Evolutionary conservation across 2,888 invertebrate genomes (phyloP).

Genomic region (Norana najaformis): DNA sequence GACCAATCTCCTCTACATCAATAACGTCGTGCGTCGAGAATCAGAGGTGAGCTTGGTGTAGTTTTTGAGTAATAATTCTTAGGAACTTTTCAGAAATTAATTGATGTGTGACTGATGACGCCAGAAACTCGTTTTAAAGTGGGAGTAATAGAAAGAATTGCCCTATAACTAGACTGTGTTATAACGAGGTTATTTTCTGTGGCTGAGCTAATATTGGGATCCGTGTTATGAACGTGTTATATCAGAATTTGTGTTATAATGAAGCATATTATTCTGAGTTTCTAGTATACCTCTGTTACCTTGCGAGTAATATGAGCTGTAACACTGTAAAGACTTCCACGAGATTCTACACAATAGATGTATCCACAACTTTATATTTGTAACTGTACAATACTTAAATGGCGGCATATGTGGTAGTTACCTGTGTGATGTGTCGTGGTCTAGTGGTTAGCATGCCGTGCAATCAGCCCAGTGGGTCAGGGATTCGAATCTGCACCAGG

Average conservation of each 20-base stretch:
- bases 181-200: no score
- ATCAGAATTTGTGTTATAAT: not conserved
- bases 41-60: not conserved
- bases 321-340: no score
- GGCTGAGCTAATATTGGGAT: no score
- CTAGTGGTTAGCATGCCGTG: no score
- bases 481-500: no score
- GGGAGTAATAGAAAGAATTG: not conserved
- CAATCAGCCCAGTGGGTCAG: no score
- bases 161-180: no score
- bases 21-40: slow-evolving; percentile 36
- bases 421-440: not conserved
- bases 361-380: no score
- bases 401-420: not conserved
- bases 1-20: slow-evolving; percentile 44
- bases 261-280: not conserved
- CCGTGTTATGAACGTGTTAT: no score
- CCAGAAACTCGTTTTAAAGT: not conserved
- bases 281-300: not conserved
- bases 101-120: not conserved
- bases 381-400: not conserved
- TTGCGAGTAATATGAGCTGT: no score
- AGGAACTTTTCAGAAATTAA: no score
- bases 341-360: no score
- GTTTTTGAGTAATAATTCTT: not conserved